A percentile compares a stretch with the other conserved stretches of the same genome.
These are phyloP conservation scores for Synergus japonicus DNA, from an alignment of 2,888 invertebrate genomes.

Conservation along the genomic window DNA sequence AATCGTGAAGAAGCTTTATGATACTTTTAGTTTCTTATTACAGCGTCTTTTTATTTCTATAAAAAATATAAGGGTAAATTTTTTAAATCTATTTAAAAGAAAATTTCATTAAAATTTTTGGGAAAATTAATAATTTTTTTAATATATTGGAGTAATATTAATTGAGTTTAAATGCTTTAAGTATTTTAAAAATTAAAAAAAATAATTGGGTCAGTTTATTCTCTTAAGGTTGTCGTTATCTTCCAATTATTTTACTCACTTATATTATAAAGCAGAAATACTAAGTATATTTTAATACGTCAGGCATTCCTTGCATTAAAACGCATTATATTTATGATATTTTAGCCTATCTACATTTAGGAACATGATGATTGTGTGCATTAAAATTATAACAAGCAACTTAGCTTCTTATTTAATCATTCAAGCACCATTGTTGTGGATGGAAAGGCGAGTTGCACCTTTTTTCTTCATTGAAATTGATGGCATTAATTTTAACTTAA, in stretches of 20 bases:
- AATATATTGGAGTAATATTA: too few species aligned
- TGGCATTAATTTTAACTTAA: background rate
- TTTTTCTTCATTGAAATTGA: background rate
- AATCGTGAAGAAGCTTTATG: constrained; percentile 17
- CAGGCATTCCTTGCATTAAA: background rate
- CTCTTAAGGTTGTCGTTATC: background rate
- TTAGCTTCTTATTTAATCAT: background rate
- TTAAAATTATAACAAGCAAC: background rate
- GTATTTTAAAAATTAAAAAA: background rate
- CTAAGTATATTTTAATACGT: too few species aligned
- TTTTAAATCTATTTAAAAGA: background rate
- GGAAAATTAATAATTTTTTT: background rate
- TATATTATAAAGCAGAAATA: background rate
- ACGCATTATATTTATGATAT: background rate
- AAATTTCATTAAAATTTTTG: background rate
- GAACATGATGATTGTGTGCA: background rate
- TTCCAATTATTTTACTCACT: background rate
- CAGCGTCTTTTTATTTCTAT: background rate
- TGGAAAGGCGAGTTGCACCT: background rate
- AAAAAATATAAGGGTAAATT: background rate
- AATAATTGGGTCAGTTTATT: background rate
- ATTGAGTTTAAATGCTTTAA: background rate
- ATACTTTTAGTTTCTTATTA: constrained; percentile 5
- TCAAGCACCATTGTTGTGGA: background rate
- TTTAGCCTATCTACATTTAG: constrained; percentile 9